Percentiles rank a stretch among this genome's conserved stretches.
Conservation (phyloP, 1,140 invertebrate genomes). For the Platyscapa corneri region DNA sequence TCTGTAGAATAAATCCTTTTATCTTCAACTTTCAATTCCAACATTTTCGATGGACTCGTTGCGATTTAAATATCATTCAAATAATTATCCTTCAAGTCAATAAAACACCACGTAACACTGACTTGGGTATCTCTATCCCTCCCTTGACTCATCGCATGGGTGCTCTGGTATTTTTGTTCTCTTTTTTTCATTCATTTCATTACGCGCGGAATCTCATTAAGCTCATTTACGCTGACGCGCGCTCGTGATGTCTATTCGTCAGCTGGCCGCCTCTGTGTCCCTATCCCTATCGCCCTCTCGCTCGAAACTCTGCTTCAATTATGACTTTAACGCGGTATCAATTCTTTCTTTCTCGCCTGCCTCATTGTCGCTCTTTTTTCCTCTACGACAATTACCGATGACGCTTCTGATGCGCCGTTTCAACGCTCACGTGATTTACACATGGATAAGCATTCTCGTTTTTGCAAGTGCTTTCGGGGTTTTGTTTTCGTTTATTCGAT, state of each 20-base stretch:
- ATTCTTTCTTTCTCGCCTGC: not conserved
- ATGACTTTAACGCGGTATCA: conserved; percentile 37
- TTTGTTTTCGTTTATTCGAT: not conserved
- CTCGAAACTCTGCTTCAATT: conserved; percentile 27
- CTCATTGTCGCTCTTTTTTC: not conserved
- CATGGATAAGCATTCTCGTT: not conserved
- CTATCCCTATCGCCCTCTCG: not conserved
- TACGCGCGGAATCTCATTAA: conserved; percentile 42
- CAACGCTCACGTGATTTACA: not conserved
- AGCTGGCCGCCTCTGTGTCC: not conserved
- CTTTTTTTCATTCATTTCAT: conserved; percentile 3
- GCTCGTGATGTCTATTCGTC: not conserved
- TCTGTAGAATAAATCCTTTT: not conserved
- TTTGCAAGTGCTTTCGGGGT: not conserved
- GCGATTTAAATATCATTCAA: not conserved
- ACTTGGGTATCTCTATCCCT: not conserved
- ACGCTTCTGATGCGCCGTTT: conserved; percentile 1
- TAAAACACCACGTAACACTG: not conserved
- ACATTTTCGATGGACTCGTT: not conserved
- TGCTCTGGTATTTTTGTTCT: conserved; percentile 48
- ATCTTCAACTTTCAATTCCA: not conserved
- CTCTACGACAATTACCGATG: not conserved
- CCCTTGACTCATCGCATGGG: not conserved
- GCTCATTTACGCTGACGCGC: conserved; percentile 19
- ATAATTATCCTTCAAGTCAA: not conserved